These are phyloP conservation scores for Lacerta viridis DNA, from an alignment of 2,797 vertebrate genomes.

Conservation along the genomic window DNA sequence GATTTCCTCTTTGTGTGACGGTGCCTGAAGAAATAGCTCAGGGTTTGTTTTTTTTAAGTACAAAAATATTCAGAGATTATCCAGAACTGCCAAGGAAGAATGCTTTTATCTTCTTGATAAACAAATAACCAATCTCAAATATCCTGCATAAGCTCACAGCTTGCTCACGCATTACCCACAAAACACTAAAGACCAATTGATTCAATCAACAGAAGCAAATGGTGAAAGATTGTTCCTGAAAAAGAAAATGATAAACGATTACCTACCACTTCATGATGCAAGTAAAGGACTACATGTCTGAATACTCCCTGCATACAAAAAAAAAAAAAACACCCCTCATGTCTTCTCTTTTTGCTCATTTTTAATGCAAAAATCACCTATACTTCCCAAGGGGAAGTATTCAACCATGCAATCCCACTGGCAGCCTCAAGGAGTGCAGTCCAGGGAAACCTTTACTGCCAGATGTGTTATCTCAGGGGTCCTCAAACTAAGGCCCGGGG, in stretches of 20 bases:
- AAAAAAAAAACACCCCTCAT: too few species aligned
- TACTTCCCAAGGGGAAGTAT: neutral
- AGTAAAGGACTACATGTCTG: neutral
- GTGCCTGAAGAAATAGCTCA: constrained; percentile 56
- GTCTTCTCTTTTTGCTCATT: too few species aligned
- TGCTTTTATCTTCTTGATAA: constrained; percentile 46
- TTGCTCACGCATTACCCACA: neutral
- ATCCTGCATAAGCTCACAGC: neutral
- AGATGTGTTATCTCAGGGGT: neutral
- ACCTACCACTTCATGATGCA: neutral
- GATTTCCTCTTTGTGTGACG: constrained; percentile 72
- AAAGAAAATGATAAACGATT: too few species aligned
- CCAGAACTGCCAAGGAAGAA: constrained; percentile 68
- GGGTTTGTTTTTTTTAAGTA: constrained; percentile 58
- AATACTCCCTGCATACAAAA: neutral
- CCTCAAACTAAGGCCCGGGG: too few species aligned
- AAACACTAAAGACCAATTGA: neutral
- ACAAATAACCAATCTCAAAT: constrained; percentile 16
- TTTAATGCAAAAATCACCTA: too few species aligned
- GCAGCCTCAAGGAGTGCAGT: neutral
- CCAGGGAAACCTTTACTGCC: neutral
- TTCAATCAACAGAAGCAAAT: neutral
- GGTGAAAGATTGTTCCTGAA: neutral
- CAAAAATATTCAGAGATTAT: constrained; percentile 72
- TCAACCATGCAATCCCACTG: neutral